phyloP scores from a whole-genome alignment of 2,888 invertebrate species.

The Hoplodrina ambigua region DNA sequence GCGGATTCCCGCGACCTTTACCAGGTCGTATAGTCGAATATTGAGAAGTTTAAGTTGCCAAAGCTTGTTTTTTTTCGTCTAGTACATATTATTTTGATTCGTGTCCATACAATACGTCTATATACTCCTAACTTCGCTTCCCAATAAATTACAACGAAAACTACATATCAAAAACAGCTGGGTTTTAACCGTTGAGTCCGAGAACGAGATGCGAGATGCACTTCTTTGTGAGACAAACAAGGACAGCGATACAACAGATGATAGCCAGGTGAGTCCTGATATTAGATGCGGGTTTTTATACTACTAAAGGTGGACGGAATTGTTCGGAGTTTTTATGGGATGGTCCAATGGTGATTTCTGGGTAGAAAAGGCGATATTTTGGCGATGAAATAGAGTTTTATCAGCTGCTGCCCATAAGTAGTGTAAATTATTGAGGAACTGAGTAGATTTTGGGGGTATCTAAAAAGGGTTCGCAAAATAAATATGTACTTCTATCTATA shows the following conservation, averaged over 20 bases:
- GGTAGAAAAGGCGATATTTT: slow-evolving; percentile 20
- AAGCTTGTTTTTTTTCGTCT: neutral
- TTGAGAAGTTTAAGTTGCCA: too few species aligned
- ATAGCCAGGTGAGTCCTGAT: slow-evolving; percentile 54
- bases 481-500: too few species aligned
- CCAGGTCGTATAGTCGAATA: too few species aligned
- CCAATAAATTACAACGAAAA: slow-evolving; percentile 20
- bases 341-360: slow-evolving; percentile 1
- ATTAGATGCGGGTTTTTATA: slow-evolving; percentile 44
- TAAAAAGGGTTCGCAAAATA: too few species aligned
- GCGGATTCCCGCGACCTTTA: too few species aligned
- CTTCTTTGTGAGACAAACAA: slow-evolving; percentile 17
- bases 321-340: slow-evolving; percentile 41
- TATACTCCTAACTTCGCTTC: slow-evolving; percentile 30
- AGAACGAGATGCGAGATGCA: slow-evolving; percentile 43
- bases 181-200: slow-evolving; percentile 30
- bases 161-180: slow-evolving; percentile 50
- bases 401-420: slow-evolving; percentile 35
- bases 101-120: neutral
- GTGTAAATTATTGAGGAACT: slow-evolving; percentile 14
- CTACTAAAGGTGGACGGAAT: slow-evolving; percentile 46
- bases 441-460: neutral
- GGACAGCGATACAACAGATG: slow-evolving; percentile 53
- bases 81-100: neutral
- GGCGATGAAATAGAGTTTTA: neutral